These are phyloP conservation scores for Actinia tenebrosa DNA, from an alignment of 64 coral and sea anemone genomes.

Conservation along the genomic window DNA sequence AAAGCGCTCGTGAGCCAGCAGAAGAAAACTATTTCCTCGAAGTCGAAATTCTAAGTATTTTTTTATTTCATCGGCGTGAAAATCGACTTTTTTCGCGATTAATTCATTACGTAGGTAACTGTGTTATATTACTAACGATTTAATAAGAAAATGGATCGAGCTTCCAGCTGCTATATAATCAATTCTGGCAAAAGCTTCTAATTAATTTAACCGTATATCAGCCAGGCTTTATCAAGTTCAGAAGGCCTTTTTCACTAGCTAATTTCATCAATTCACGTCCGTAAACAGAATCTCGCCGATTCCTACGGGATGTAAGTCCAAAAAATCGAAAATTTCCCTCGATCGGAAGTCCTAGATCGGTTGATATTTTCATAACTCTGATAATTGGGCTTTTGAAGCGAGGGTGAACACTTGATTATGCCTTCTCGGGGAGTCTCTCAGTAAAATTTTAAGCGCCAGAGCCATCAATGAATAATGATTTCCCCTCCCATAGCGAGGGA, in stretches of 20 bases:
- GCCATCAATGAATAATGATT: constrained; percentile 2
- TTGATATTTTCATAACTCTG: constrained; percentile 2
- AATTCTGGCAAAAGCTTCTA: constrained; percentile 20
- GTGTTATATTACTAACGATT: constrained; percentile 21
- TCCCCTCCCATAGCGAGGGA: not conserved
- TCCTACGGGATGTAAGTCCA: not conserved
- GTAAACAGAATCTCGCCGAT: not conserved
- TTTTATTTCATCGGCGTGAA: not conserved
- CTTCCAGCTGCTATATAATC: constrained; percentile 19
- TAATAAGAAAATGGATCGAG: constrained; percentile 29
- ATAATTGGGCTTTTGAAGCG: constrained; percentile 2
- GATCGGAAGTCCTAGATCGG: constrained; percentile 5
- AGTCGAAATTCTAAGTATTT: not conserved
- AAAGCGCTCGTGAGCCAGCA: not conserved
- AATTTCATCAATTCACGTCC: not conserved
- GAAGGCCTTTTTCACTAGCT: constrained; percentile 9
- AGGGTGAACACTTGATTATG: not conserved
- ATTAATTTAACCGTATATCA: constrained; percentile 18
- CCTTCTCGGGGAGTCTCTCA: not conserved
- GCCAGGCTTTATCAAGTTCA: not conserved
- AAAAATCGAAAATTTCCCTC: not conserved
- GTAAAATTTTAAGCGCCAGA: not conserved
- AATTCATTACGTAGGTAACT: constrained; percentile 21
- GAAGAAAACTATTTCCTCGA: not conserved
- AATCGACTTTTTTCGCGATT: constrained; percentile 13